phyloP scores from a whole-genome alignment of 92 coral and sea anemone species.

The Paramuricea clavata region DNA sequence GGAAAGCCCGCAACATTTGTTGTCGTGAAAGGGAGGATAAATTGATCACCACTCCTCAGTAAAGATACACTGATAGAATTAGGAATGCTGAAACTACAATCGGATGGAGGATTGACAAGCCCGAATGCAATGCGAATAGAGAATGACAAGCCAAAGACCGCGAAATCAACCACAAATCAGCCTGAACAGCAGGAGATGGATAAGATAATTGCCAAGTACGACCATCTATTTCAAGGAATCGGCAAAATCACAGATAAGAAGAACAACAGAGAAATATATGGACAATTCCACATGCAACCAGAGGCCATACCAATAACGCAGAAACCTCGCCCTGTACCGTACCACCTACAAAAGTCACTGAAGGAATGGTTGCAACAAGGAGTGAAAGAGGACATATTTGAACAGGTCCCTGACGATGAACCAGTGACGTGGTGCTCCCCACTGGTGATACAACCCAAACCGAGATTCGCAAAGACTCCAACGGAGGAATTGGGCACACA shows the following conservation, averaged over 20 bases:
- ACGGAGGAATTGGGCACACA: constrained; percentile 45
- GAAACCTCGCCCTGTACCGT: constrained; percentile 70
- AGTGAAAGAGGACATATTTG: constrained; percentile 44
- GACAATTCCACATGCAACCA: constrained; percentile 65
- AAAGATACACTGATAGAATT: no score
- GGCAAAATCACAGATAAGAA: constrained; percentile 63
- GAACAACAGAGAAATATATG: constrained; percentile 48
- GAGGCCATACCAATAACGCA: constrained; percentile 61
- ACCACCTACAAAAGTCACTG: constrained; percentile 54
- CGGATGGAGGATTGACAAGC: constrained; percentile 41
- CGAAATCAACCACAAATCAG: background rate
- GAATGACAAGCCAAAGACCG: no score
- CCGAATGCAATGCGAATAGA: constrained; percentile 37
- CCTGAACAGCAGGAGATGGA: constrained; percentile 11
- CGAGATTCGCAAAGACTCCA: constrained; percentile 18
- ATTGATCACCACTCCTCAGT: constrained; percentile 59
- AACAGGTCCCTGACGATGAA: constrained; percentile 67
- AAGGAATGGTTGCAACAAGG: constrained; percentile 61
- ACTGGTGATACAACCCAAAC: constrained; percentile 63
- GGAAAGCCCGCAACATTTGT: no score
- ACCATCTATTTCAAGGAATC: constrained; percentile 35
- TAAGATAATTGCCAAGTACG: background rate
- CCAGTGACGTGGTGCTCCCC: constrained; percentile 72
- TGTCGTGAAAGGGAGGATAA: no score
- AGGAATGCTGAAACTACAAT: constrained; percentile 64